phyloP scores from a whole-genome alignment of 2,888 invertebrate species.

The Elegia similella region DNA sequence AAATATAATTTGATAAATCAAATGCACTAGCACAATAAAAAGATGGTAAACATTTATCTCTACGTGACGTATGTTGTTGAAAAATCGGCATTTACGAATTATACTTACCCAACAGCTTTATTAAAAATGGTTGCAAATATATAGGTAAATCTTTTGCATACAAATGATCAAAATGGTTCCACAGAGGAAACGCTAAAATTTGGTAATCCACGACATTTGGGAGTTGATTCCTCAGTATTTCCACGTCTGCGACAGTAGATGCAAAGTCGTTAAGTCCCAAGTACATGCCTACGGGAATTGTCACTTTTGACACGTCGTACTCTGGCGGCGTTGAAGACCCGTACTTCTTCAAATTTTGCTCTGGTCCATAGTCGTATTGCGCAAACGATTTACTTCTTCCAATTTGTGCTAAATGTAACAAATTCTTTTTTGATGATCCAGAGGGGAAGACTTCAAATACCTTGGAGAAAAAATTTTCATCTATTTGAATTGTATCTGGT shows the following conservation, averaged over 20 bases:
- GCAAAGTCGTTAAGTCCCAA: constrained; percentile 42
- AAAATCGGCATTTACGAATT: not conserved
- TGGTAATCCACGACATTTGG: constrained; percentile 35
- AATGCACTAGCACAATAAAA: too few relatives aligned
- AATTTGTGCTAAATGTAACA: constrained; percentile 44
- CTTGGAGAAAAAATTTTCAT: constrained; percentile 28
- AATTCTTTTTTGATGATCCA: constrained; percentile 43
- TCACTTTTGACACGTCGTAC: constrained; percentile 45
- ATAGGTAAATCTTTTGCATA: not conserved
- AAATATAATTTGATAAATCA: too few relatives aligned
- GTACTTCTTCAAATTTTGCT: constrained; percentile 38
- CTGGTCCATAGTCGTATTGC: constrained; percentile 33
- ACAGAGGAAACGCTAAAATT: not conserved
- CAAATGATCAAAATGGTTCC: constrained; percentile 7
- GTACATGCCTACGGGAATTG: constrained; percentile 37
- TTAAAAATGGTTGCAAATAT: not conserved
- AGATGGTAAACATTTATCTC: too few relatives aligned
- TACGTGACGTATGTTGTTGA: too few relatives aligned
- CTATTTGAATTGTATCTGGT: not conserved
- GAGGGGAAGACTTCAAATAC: constrained; percentile 43
- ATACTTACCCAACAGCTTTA: not conserved
- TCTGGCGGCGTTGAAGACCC: constrained; percentile 35
- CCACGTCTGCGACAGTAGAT: constrained; percentile 39
- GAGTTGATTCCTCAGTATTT: constrained; percentile 30
- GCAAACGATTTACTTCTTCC: constrained; percentile 27